Conservation (phyloP, 1,140 invertebrate genomes). For the Tenebrio molitor region DNA sequence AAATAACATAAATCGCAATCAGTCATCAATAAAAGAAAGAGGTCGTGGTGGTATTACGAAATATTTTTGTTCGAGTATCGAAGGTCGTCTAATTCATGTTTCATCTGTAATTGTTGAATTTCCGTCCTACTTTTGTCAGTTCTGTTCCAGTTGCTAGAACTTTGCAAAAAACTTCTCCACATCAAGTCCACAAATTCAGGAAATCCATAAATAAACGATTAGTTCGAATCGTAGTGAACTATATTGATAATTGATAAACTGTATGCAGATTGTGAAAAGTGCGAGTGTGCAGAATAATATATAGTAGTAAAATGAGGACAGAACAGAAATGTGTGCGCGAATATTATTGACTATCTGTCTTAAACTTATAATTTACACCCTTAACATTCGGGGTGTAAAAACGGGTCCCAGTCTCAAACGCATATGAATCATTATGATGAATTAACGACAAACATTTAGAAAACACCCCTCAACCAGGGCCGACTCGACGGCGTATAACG, state of each 20-base stretch:
- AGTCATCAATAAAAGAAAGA: too few species aligned
- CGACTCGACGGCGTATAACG: conserved; percentile 46
- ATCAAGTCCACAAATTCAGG: background rate
- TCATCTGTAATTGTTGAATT: too few species aligned
- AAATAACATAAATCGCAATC: too few species aligned
- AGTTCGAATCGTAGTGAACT: background rate
- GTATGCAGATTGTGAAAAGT: conserved; percentile 25
- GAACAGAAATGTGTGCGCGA: conserved; percentile 55
- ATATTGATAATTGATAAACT: conserved; percentile 22
- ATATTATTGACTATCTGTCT: conserved; percentile 67
- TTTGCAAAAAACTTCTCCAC: background rate
- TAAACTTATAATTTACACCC: conserved; percentile 67
- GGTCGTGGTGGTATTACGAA: too few species aligned
- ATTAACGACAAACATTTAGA: conserved; percentile 68
- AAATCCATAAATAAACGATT: conserved; percentile 30
- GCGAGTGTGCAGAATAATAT: conserved; percentile 33
- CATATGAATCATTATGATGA: conserved; percentile 68
- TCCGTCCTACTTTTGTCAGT: background rate
- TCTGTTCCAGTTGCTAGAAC: background rate
- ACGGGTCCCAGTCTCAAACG: conserved; percentile 66
- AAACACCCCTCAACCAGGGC: conserved; percentile 63
- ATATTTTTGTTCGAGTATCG: too few species aligned
- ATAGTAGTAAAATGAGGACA: conserved; percentile 38
- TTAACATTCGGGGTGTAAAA: conserved; percentile 66
- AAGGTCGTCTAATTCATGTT: too few species aligned